A percentile compares a stretch with the other conserved stretches of the same genome.
Evolutionary conservation across 2,113 vertebrate genomes (phyloP).

Genomic region (Tyrannus savana): DNA sequence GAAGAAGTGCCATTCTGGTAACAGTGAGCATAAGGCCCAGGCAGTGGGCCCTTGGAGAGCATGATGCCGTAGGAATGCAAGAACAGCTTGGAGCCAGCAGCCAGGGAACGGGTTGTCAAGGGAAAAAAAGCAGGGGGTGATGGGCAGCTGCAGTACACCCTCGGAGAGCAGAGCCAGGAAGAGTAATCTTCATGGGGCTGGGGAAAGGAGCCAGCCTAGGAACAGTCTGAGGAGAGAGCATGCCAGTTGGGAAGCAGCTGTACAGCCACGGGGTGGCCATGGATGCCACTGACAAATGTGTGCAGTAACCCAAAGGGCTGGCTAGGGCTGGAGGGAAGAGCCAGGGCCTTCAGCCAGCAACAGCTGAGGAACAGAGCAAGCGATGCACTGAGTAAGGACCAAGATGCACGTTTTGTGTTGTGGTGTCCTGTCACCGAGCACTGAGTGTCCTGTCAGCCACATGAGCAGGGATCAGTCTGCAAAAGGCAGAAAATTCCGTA

Average conservation of each 20-base stretch:
- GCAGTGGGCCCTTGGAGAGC: neutral
- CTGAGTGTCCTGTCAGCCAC: neutral
- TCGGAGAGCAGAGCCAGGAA: neutral
- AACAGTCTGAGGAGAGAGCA: neutral
- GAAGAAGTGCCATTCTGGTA: neutral
- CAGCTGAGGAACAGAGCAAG: neutral
- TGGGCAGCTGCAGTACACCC: neutral
- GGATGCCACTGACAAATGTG: neutral
- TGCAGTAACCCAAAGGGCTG: neutral
- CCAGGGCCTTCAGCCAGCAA: neutral
- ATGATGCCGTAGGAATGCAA: neutral
- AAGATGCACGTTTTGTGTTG: accelerated
- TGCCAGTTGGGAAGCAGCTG: constrained; percentile 8
- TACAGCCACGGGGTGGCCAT: neutral
- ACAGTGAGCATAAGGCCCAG: neutral
- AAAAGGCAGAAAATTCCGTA: neutral
- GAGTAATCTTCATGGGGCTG: neutral
- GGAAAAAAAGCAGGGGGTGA: neutral
- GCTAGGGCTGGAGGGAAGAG: neutral
- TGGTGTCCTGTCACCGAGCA: accelerated
- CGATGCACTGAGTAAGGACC: accelerated
- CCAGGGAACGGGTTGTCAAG: neutral
- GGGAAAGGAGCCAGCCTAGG: neutral
- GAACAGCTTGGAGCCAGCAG: neutral
- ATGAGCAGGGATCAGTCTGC: neutral